Evolutionary conservation across 1,140 invertebrate genomes (phyloP), one percentile per base, ranked within the genome.

Genomic region (Drosophila ambigua): DNA sequence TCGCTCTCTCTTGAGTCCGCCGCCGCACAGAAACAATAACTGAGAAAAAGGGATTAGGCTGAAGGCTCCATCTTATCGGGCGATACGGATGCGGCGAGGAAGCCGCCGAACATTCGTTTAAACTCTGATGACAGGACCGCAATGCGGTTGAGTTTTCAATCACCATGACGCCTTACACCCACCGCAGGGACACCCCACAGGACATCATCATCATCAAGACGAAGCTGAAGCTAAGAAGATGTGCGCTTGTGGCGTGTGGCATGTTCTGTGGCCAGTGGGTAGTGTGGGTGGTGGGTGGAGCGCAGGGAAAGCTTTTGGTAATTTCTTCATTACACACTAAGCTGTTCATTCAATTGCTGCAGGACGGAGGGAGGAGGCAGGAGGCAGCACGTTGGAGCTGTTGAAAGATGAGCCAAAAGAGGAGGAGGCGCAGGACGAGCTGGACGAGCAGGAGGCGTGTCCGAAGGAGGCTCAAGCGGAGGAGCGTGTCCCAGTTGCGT

Each of bases 301-400:
- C 5, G 16, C 8, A 45, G n/a, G 39, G 35, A 45, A 45, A 71
- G 85, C 84, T 60, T 82, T 78, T 68, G 85, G 78, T 72, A 87
- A 85, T 85, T 85, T 85, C 82, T 88, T 85, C 82, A 85, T 85
- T 85, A 85, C 66, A 79, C 78, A 87, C 75, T 82, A 85, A 85
- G 81, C 82, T 85, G 78, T 68, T 68, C 74, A 81, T 72, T 77
- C 75, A 77, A 80, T 85, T 85, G 81, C 63, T 54, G 45, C 41
- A 43, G 28, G 41, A 31, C 8, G 0, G 2, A 16, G 49, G 49
- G 35, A 26, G 16, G 20, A 35, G 31, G 35, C 35, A 39, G 9
- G 31, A 35, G 31, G 35, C 35, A 39, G 9, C 9, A 35, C 9
- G 31, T 35, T 4, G 11, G 11, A 39, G 35, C 35, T 39, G 35